These are phyloP conservation scores for Epinephelus malabaricus DNA, from an alignment of 2,797 vertebrate species.

Conservation along the genomic window DNA sequence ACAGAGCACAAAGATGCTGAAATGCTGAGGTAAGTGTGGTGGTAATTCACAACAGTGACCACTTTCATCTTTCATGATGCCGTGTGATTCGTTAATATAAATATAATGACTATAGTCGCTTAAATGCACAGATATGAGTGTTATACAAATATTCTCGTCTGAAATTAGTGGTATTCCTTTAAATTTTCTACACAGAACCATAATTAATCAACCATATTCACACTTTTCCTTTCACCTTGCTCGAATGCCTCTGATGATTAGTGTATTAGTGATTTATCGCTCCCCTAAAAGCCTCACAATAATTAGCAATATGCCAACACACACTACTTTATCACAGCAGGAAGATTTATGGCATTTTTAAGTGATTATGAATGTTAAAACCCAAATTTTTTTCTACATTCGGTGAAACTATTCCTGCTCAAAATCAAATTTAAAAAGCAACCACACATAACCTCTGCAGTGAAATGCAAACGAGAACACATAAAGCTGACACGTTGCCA, in stretches of 20 bases:
- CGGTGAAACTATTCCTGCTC: neutral
- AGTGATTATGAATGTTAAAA: neutral
- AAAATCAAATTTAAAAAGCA: neutral
- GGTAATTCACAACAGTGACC: no score
- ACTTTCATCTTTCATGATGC: no score
- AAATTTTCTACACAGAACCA: neutral
- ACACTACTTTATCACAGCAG: neutral
- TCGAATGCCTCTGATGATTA: conserved; percentile 2
- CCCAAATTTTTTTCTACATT: neutral
- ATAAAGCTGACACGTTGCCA: neutral
- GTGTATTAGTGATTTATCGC: neutral
- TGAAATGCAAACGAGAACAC: neutral
- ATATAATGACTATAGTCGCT: neutral
- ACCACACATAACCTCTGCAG: neutral
- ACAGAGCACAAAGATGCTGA: neutral
- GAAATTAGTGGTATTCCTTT: neutral
- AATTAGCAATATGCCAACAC: neutral
- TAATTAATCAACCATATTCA: neutral
- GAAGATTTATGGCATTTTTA: neutral
- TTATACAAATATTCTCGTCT: neutral
- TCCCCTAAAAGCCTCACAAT: conserved; percentile 4
- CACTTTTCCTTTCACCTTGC: neutral
- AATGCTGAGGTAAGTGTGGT: neutral
- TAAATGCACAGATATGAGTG: neutral
- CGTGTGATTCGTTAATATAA: neutral